A percentile compares a stretch with the other conserved stretches of the same genome.
Evolutionary conservation across 2,888 invertebrate species (phyloP).

Genomic region (Folsomia candida): DNA sequence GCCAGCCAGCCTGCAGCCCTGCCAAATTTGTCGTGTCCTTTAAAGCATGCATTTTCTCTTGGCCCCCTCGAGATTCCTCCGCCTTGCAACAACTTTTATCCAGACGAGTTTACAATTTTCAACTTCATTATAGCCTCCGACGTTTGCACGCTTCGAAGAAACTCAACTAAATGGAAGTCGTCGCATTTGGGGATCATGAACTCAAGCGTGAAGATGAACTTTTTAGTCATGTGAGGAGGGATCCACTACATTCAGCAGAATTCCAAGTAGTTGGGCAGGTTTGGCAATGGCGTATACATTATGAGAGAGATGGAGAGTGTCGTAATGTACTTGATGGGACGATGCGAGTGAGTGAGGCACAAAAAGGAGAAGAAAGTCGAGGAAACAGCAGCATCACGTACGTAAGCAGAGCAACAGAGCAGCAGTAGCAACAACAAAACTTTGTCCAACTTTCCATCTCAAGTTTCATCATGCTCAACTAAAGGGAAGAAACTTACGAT

Average conservation of each 20-base stretch:
- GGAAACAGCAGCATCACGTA: not conserved
- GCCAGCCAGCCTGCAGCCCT: not conserved
- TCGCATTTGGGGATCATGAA: not conserved
- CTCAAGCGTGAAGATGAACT: constrained; percentile 3
- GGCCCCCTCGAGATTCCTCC: not conserved
- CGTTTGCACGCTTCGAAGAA: not conserved
- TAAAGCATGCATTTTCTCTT: not conserved
- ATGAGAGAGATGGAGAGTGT: not conserved
- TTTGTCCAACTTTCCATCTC: not conserved
- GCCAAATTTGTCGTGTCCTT: not conserved
- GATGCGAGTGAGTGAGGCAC: not conserved
- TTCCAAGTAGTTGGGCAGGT: not conserved
- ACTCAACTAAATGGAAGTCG: not conserved
- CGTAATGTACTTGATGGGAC: not conserved
- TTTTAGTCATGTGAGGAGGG: not conserved
- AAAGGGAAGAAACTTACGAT: no score
- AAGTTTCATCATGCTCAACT: no score
- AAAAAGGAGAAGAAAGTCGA: not conserved
- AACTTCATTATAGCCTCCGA: not conserved
- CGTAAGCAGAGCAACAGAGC: not conserved
- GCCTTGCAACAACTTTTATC: not conserved
- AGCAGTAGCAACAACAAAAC: not conserved
- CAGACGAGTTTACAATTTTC: not conserved
- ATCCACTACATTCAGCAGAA: not conserved
- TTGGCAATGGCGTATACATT: not conserved